These are phyloP conservation scores for Diachasma alloeum DNA, from an alignment of 1,140 invertebrate species.

Conservation along the genomic window DNA sequence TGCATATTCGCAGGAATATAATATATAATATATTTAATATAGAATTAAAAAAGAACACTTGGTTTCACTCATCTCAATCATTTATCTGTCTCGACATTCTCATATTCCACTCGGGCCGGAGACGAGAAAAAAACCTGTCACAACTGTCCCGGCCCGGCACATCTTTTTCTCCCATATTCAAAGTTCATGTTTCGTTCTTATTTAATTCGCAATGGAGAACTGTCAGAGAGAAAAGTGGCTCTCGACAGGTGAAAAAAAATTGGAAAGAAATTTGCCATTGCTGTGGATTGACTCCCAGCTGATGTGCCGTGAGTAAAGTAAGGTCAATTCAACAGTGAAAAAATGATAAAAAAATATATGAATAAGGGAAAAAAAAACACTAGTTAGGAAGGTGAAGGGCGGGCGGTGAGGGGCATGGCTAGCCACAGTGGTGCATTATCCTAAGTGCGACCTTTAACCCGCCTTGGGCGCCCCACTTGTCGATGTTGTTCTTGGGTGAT, in stretches of 20 bases:
- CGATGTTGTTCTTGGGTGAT: not conserved
- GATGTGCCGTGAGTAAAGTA: not conserved
- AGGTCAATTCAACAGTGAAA: not conserved
- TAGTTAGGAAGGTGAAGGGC: conserved; percentile 48
- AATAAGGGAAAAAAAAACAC: conserved; percentile 36
- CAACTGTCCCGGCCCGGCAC: not conserved
- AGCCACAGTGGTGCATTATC: conserved; percentile 63
- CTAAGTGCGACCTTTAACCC: conserved; percentile 55
- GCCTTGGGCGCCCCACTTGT: not conserved
- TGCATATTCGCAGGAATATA: conserved; percentile 78
- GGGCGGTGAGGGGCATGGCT: conserved; percentile 53
- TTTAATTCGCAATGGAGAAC: not conserved
- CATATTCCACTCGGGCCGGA: not conserved
- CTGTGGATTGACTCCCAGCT: not conserved
- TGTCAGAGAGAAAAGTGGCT: too few species aligned
- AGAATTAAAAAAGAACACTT: conserved; percentile 31
- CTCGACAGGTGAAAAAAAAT: too few species aligned
- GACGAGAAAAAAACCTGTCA: not conserved
- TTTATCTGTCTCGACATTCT: not conserved
- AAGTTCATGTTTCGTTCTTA: not conserved
- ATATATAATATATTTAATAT: conserved; percentile 23
- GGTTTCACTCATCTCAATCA: conserved; percentile 5
- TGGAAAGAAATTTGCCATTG: not conserved
- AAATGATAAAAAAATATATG: conserved; percentile 7
- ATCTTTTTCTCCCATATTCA: not conserved